Percentiles rank a stretch among this genome's conserved stretches.
Evolutionary conservation across 1,140 invertebrate species (phyloP).

Genomic region (Stegodyphus dumicola): DNA sequence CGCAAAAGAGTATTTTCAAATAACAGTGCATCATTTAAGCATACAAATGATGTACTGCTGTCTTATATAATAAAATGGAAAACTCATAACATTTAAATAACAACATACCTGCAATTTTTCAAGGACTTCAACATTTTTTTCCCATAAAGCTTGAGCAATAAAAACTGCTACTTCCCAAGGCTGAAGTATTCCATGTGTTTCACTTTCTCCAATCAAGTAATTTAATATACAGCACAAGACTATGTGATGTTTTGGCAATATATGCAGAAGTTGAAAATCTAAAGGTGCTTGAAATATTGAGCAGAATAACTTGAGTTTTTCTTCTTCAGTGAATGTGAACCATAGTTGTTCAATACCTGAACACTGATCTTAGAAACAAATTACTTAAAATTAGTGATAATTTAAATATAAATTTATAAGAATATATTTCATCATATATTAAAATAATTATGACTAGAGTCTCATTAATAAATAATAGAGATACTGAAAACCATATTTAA

Average conservation of each 20-base stretch:
- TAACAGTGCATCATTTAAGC: no score
- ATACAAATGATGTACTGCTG: no score
- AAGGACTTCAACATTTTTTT: slow-evolving; percentile 5
- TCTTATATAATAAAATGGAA: no score
- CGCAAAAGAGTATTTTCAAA: no score
- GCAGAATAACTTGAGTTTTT: slow-evolving; percentile 30
- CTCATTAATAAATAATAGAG: no score
- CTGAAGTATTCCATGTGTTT: not conserved
- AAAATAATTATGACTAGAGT: no score
- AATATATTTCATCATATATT: no score
- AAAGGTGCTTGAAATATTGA: slow-evolving; percentile 24
- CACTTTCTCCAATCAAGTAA: slow-evolving; percentile 19
- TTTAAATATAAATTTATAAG: no score
- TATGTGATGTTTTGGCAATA: slow-evolving; percentile 22
- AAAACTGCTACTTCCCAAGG: slow-evolving; percentile 42
- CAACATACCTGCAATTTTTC: slow-evolving; percentile 22
- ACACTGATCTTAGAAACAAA: no score
- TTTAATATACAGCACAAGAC: slow-evolving; percentile 30
- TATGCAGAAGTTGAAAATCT: not conserved
- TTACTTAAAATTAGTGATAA: no score
- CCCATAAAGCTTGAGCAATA: slow-evolving; percentile 32
- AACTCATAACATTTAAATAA: not conserved
- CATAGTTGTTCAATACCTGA: slow-evolving; percentile 20
- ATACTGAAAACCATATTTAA: no score
- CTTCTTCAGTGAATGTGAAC: slow-evolving; percentile 12